Evolutionary conservation across 2,888 invertebrate genomes (phyloP).

Genomic region (Amblyteles armatorius): DNA sequence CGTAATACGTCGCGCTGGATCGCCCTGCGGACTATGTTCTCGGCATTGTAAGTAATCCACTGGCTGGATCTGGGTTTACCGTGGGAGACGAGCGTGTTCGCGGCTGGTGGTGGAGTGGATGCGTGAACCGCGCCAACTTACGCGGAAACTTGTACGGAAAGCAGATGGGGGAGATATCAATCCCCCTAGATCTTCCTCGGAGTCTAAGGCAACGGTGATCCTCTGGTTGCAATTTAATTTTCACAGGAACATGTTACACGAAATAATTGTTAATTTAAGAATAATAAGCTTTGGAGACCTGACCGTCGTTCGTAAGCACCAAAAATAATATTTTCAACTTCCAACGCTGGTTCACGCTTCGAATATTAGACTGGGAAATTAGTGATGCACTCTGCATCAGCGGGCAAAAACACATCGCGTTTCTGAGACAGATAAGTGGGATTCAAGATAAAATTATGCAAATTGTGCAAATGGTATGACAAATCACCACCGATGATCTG

Average conservation of each 20-base stretch:
- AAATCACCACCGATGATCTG: too few species aligned
- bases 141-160: constrained; percentile 49
- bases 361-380: too few species aligned
- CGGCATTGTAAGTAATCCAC: constrained; percentile 60
- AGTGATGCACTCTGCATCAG: too few species aligned
- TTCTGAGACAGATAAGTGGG: neutral
- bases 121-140: constrained; percentile 56
- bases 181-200: constrained; percentile 40
- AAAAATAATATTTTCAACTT: too few species aligned
- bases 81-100: constrained; percentile 49
- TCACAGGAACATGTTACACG: constrained; percentile 24
- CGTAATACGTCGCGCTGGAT: constrained; percentile 57
- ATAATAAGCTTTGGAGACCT: too few species aligned
- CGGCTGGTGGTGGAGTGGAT: constrained; percentile 37
- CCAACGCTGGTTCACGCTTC: too few species aligned
- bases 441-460: too few species aligned
- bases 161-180: constrained; percentile 56
- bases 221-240: constrained; percentile 52
- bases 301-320: too few species aligned
- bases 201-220: constrained; percentile 19
- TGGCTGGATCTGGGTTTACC: constrained; percentile 59
- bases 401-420: neutral
- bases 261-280: constrained; percentile 16
- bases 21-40: constrained; percentile 54
- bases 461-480: too few species aligned